Evolutionary conservation across 2,113 vertebrate species (phyloP).

Genomic region (Acrocephalus kingi): DNA sequence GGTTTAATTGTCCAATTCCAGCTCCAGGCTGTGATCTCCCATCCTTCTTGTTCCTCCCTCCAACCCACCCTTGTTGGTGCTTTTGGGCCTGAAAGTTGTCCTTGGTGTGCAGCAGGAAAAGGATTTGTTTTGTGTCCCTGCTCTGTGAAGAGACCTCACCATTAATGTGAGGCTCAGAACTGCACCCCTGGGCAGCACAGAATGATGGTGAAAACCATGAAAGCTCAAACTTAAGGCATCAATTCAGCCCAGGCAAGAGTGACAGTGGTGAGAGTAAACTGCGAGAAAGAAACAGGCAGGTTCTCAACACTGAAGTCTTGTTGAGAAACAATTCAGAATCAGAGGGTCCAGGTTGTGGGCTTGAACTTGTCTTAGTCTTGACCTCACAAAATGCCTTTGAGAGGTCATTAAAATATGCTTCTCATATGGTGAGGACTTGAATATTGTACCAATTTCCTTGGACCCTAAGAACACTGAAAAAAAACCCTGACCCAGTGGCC

Average conservation of each 20-base stretch:
- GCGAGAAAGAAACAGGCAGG: background rate
- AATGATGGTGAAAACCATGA: too few relatives aligned
- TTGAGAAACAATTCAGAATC: background rate
- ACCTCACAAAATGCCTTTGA: background rate
- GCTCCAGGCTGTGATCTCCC: too few relatives aligned
- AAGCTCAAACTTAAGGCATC: too few relatives aligned
- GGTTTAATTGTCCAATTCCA: too few relatives aligned
- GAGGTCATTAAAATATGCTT: background rate
- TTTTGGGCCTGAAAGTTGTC: too few relatives aligned
- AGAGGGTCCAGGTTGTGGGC: background rate
- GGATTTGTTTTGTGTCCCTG: too few relatives aligned
- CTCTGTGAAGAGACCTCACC: too few relatives aligned
- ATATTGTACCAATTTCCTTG: background rate
- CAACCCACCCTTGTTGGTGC: too few relatives aligned
- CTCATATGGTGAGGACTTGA: background rate
- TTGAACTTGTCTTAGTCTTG: background rate
- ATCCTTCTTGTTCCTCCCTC: too few relatives aligned
- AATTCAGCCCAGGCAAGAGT: background rate
- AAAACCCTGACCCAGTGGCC: background rate
- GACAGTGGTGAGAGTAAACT: background rate
- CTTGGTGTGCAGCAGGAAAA: too few relatives aligned
- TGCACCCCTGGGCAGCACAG: too few relatives aligned
- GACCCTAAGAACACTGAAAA: background rate
- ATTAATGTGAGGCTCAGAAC: too few relatives aligned
- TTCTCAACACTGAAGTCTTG: background rate